Evolutionary conservation across 2,888 invertebrate species (phyloP).

Genomic region (Brachynemurus nebulosus): DNA sequence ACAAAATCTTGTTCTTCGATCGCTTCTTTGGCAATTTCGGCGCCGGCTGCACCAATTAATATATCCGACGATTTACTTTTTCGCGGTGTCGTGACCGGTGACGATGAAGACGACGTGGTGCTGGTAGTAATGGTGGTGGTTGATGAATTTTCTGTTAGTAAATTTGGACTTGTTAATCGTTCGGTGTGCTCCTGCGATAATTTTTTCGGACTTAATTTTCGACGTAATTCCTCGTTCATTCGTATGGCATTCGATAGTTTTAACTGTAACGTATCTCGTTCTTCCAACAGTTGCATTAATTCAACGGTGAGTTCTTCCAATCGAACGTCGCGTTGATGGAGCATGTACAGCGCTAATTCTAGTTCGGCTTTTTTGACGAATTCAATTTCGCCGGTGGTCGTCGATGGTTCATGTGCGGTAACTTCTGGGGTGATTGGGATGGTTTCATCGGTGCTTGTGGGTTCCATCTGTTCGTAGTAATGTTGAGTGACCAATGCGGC

Average conservation of each 20-base stretch:
- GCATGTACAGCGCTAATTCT: constrained; percentile 68
- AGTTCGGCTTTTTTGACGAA: constrained; percentile 44
- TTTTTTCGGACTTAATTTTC: constrained; percentile 13
- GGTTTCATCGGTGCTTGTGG: neutral
- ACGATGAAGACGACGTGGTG: neutral
- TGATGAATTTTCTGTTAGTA: constrained; percentile 3
- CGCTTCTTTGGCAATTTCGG: constrained; percentile 25
- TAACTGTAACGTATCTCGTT: constrained; percentile 71
- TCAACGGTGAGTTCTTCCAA: constrained; percentile 79
- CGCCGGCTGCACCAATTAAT: constrained; percentile 23
- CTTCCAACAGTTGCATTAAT: constrained; percentile 67
- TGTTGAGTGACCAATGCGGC: neutral
- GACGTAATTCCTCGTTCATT: constrained; percentile 49
- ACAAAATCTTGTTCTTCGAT: constrained; percentile 18
- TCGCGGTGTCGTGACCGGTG: constrained; percentile 5
- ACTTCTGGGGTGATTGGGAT: too few species aligned
- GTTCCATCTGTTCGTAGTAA: neutral
- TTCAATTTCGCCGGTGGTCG: constrained; percentile 22
- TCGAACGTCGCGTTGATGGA: constrained; percentile 74
- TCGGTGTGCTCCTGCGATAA: neutral
- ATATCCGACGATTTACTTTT: constrained; percentile 23
- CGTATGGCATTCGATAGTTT: constrained; percentile 68
- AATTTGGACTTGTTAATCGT: constrained; percentile 1
- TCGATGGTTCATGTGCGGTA: constrained; percentile 8
- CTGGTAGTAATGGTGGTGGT: constrained; percentile 9